Base-by-base conservation (phyloP, 2,113 vertebrate genomes). In the Nerophis lumbriciformis region DNA sequence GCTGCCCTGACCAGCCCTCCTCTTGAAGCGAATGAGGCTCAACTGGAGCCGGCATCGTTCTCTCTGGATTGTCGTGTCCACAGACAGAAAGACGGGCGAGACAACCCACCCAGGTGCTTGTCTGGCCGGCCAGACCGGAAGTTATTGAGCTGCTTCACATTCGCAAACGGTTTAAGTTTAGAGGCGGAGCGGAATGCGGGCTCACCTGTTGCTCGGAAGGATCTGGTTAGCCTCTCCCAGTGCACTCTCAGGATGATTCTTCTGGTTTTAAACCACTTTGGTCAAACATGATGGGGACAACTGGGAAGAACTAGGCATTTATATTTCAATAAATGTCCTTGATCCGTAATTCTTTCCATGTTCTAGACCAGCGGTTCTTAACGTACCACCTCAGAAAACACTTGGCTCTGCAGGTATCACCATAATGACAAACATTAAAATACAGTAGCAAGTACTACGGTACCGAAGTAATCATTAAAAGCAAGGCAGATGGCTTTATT, bases 71-170 rank as follows among this genome's bases (percentile, higher is more conserved):
- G 57, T 28, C 47, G 66, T 42, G 38, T 65, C 53, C 45, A 66
- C 50, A 53, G 48, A 54, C n/a, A 45, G 70, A 71, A 47, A 42
- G 53, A 62, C 50, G 44, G 42, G 6, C 50, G 59, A 53, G 72
- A 66, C 69, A 0, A 63, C 44, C 59, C 19, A 36, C 61, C 48
- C 69, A 35, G 69, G 36, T 68, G 59, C 13, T 59, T 53, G 47
- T 68, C 65, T 75, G 64, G 69, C 53, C 39, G 35, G 48, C 14
- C 58, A 71, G 65, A 75, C 78, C 64, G 70, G 65, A 76, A 65
- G 48, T 63, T 61, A 75, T 68, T 76, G 14, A 72, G 45, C 45
- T 47, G 57, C 53, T 78, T 68, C 14, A 61, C 19, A 19, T 19
- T 19, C 19, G 19, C 58, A 67, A 61, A 66, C 35, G 10, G 53